Base-by-base conservation (phyloP, 2,797 vertebrate species). In the Crypturellus tataupa region DNA sequence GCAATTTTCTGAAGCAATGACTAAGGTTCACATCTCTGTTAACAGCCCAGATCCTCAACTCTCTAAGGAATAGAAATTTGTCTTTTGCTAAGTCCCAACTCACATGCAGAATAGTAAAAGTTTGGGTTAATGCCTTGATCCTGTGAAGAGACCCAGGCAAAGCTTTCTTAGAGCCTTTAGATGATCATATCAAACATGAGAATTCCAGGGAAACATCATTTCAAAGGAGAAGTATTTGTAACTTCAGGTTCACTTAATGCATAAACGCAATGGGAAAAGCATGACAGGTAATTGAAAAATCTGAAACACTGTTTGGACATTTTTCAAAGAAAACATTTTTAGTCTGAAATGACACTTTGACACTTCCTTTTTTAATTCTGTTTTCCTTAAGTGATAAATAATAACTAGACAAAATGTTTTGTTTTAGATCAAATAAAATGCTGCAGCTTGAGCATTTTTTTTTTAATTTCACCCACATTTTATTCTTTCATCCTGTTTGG, bases 311-410 rank as follows among this genome's bases (percentile, higher is more conserved):
- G 27, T 56, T 4, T 67, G 24, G 10, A 40, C 80, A 35, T 86
- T 84, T 81, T 90, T 88, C 56, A 80, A 79, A 79, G 42, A 79
- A 92, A 92, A 51, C 10, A 10, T 88, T 81, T 67, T 6, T 64
- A 23, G 81, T 86, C 42, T n/a, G 35, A 81, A 80, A 79, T 72
- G 12, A 42, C 9, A 11, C 6, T 83, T 21, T 72, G 13, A 46
- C 9, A 10, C 6, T 83, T 75, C 18, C 6, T 9, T 5, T 86
- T 85, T 51, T 10, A 78, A 78, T 72, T 78, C 12, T 3, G 33
- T 16, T 69, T 81, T 77, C 91, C 55, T 79, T 86, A 86, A 82
- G 59, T 79, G 51, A 94, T 86, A 76, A 76, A 65, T 78, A 78
- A 72, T 73, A 65, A 59, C 35, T 55, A 88, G 70, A 21, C 55